Conservation (phyloP, 30 jellyfish, hydroid and myxozoan genomes). For the Aurelia coerulea region DNA sequence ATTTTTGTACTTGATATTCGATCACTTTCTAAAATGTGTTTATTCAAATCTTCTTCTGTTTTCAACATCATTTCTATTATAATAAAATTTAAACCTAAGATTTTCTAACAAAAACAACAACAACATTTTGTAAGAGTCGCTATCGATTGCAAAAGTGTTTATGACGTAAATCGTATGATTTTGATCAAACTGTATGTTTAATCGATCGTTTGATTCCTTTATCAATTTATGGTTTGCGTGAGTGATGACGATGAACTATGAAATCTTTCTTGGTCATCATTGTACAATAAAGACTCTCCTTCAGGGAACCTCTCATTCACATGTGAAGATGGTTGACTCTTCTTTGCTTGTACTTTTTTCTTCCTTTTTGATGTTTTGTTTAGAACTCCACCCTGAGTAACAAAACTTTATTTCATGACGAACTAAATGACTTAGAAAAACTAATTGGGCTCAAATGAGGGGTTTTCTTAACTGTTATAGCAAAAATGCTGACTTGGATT, state of each 20-base stretch:
- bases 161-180: too few species aligned
- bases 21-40: too few species aligned
- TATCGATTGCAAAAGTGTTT: too few species aligned
- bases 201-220: not conserved
- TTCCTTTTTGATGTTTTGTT: conserved; percentile 48
- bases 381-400: conserved; percentile 68
- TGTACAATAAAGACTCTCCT: conserved; percentile 17
- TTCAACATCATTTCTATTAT: too few species aligned
- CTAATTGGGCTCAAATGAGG: not conserved
- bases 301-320: not conserved
- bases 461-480: not conserved
- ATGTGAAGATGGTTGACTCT: not conserved
- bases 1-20: too few species aligned
- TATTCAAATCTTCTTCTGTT: too few species aligned
- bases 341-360: conserved; percentile 10
- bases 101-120: too few species aligned
- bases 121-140: too few species aligned
- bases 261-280: conserved; percentile 26
- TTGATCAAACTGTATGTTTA: too few species aligned
- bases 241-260: conserved; percentile 26
- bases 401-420: not conserved
- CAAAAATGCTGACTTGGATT: too few species aligned
- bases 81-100: too few species aligned
- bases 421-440: too few species aligned
- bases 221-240: not conserved